Evolutionary conservation across 2,888 invertebrate species (phyloP), one percentile per base, ranked within the genome.

Genomic region (Pterostichus madidus): DNA sequence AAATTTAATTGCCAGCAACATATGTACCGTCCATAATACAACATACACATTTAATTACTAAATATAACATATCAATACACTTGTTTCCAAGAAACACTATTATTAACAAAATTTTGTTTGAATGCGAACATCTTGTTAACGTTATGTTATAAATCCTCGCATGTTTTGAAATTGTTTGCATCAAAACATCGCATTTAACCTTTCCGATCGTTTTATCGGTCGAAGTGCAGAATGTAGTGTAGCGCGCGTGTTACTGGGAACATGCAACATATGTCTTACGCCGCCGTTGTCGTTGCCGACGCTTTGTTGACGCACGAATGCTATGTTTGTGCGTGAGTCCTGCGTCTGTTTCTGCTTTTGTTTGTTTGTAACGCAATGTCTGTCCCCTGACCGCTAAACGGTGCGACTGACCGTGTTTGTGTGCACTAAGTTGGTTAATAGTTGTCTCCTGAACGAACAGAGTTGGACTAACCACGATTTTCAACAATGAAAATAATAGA

Each of bases 191-290:
- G 59, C 77, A 39, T 77, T 77, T 77, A 77, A 77, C 77, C 77
- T 77, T 77, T 56, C 35, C 56, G 56, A 77, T 56, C 75, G 77
- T 73, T 73, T 13, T 49, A 56, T 56, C 77, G 8, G 53, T 44
- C 31, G 31, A 32, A 31, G 46, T 73, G 77, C 17, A 11, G 53
- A 46, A 11, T 24, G 31, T n/a, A 24, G 24, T 24, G 24, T 24
- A 24, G 5, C 49, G 73, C 8, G 49, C 46, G 31, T 73, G 49
- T 73, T 49, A 46, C 49, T 49, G 44, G 32, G 31, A 77, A 77
- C 77, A 77, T 56, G 77, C 77, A 77, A 77, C 77, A 77, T 77
- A 77, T 77, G 77, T 77, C 77, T 77, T 56, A 46, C 35, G 31
- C 6, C 13, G 59, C 59, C 6, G 17, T 15, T 59, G 59, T 17